These are phyloP conservation scores for Rattus norvegicus DNA, from an alignment of 2,113 vertebrate species.

Conservation along the genomic window DNA sequence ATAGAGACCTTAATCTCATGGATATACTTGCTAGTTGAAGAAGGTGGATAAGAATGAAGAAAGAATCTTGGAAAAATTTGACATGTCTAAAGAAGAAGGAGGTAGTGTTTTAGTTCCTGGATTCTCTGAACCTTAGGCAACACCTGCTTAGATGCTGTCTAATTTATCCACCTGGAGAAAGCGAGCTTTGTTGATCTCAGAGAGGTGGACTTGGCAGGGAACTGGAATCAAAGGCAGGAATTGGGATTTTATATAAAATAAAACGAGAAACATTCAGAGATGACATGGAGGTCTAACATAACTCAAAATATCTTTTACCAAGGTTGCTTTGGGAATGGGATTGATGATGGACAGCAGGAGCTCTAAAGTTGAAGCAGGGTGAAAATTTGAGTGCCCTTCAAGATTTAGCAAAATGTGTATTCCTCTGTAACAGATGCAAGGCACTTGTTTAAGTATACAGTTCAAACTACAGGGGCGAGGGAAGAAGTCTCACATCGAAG, in stretches of 20 bases:
- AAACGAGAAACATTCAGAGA: neutral
- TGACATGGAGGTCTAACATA: neutral
- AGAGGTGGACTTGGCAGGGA: neutral
- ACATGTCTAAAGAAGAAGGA: neutral
- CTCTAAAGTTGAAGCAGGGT: neutral
- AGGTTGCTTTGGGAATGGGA: neutral
- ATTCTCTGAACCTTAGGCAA: conserved; percentile 21
- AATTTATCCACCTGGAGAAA: neutral
- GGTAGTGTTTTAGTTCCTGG: neutral
- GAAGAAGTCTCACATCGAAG: neutral
- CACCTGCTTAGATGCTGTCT: neutral
- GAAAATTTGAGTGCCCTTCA: neutral
- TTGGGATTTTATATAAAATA: conserved; percentile 1
- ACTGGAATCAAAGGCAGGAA: neutral
- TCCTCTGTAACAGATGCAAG: fast-evolving
- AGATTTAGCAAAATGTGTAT: neutral
- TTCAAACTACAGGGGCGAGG: neutral
- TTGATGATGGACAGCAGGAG: neutral
- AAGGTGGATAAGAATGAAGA: neutral
- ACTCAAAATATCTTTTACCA: neutral
- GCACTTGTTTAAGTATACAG: neutral
- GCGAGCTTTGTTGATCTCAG: neutral
- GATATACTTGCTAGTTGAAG: neutral
- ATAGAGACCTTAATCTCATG: neutral
- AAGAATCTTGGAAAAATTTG: neutral